phyloP scores from a whole-genome alignment of 2,888 invertebrate species.

The Leucoptera coffeella region DNA sequence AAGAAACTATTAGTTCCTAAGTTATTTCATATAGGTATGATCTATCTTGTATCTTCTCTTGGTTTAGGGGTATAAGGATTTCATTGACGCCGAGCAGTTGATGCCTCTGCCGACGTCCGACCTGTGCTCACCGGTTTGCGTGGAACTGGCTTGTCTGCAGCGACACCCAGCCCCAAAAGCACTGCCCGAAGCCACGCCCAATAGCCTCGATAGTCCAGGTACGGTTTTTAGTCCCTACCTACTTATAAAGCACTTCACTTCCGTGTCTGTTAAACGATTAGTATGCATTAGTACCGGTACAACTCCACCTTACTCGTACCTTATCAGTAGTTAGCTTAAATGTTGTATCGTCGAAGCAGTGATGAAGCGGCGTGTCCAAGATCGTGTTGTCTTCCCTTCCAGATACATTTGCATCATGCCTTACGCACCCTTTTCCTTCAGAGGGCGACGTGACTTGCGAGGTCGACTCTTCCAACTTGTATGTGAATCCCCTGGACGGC shows the following conservation, averaged over 20 bases:
- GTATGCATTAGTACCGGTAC: too few relatives aligned
- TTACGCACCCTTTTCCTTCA: constrained; percentile 90
- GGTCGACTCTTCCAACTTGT: constrained; percentile 74
- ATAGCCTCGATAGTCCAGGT: constrained; percentile 49
- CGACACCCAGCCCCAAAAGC: constrained; percentile 49
- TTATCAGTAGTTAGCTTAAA: too few relatives aligned
- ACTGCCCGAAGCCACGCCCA: constrained; percentile 42
- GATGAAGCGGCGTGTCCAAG: constrained; percentile 40
- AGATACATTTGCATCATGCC: constrained; percentile 94
- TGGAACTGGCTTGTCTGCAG: constrained; percentile 68
- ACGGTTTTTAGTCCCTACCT: constrained; percentile 4
- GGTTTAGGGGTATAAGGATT: constrained; percentile 79
- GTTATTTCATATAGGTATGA: too few relatives aligned
- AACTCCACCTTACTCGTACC: too few relatives aligned
- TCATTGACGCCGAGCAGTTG: constrained; percentile 83
- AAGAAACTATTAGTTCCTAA: too few relatives aligned
- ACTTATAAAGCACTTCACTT: not conserved
- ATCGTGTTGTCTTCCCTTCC: constrained; percentile 62
- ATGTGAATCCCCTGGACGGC: constrained; percentile 81
- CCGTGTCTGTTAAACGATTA: too few relatives aligned
- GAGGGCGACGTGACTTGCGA: constrained; percentile 70
- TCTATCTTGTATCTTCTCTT: too few relatives aligned
- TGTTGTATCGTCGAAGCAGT: too few relatives aligned
- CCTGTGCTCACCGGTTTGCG: constrained; percentile 74
- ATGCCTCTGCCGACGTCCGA: constrained; percentile 84